Conservation (phyloP, 2,888 invertebrate species). For the Chrysina gloriosa region DNA sequence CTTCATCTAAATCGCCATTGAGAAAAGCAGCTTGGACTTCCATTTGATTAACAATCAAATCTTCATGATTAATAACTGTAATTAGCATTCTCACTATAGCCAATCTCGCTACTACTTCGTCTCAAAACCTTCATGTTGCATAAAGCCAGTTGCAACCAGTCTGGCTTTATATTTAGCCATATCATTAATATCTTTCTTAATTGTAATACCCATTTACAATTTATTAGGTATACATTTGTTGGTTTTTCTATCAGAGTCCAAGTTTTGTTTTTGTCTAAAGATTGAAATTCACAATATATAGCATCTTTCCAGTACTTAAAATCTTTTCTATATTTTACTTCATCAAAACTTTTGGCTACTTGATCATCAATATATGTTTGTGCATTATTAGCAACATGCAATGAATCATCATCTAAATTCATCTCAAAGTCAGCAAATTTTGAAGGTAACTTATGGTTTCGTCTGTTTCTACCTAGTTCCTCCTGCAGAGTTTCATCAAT, state of each 20-base stretch:
- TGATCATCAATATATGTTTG: too few species aligned
- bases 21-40: slow-evolving; percentile 10
- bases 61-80: slow-evolving; percentile 31
- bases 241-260: slow-evolving; percentile 14
- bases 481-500: too few species aligned
- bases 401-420: too few species aligned
- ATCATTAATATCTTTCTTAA: slow-evolving; percentile 3
- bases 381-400: too few species aligned
- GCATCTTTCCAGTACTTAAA: background rate
- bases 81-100: slow-evolving; percentile 49
- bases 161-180: slow-evolving; percentile 48
- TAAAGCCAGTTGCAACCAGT: slow-evolving; percentile 52
- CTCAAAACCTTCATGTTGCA: slow-evolving; percentile 50
- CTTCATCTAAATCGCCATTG: background rate
- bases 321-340: background rate
- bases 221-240: slow-evolving; percentile 1
- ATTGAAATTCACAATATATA: slow-evolving; percentile 10
- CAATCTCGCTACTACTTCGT: slow-evolving; percentile 52
- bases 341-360: background rate
- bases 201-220: slow-evolving; percentile 11
- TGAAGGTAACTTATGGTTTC: too few species aligned
- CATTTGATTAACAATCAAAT: slow-evolving; percentile 2
- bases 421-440: too few species aligned
- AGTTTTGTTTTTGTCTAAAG: slow-evolving; percentile 12
- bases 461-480: too few species aligned